Base-by-base conservation (phyloP, 2,797 vertebrate genomes). In the Sternarchorhynchus goeldii region DNA sequence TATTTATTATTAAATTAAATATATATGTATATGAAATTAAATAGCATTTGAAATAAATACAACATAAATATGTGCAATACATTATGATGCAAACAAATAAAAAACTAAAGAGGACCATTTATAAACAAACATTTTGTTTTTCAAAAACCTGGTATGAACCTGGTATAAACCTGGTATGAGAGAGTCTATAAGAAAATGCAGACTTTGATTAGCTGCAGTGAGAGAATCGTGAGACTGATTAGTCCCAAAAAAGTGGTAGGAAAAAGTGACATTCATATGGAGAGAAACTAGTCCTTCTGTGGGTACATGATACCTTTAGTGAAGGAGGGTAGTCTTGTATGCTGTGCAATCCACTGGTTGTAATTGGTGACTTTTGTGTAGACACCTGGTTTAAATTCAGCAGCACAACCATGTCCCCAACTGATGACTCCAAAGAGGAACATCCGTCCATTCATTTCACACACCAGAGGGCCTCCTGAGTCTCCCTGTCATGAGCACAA, bases 381-480 rank as follows among this genome's bases (percentile, higher is more conserved):
- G 86, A 99, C 96, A 0, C 97, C 97, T 0, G 97, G 97, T 6
- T 92, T 94, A 21, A 88, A 72, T 81, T 90, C 17, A 60, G 83
- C 80, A 0, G 95, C 93, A 76, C 97, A 99, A 4, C 91, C 93
- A 0, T 94, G 89, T 17, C 97, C 97, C 96, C 96, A 99, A 91
- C 97, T 99, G 87, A 98, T 90, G 36, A 99, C 92, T 0, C 97
- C 97, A 17, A 95, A 95, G 60, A 95, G 91, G 53, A 88, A 91
- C 90, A 94, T 88, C 76, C 82, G 92, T 78, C 67, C 82, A 21
- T 81, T 77, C 2, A 82, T 73, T 64, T 94, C 84, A n/a, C 96
- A 98, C 77, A 94, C 85, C 84, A 99, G 89, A 4, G 97, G 97
- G 0, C 97, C 97, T 2, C 97, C 97, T 0, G 97, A 99, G 86